Evolutionary conservation across 1,140 invertebrate species (phyloP), one percentile per base, ranked within the genome.

Genomic region (Camponotus pennsylvanicus): DNA sequence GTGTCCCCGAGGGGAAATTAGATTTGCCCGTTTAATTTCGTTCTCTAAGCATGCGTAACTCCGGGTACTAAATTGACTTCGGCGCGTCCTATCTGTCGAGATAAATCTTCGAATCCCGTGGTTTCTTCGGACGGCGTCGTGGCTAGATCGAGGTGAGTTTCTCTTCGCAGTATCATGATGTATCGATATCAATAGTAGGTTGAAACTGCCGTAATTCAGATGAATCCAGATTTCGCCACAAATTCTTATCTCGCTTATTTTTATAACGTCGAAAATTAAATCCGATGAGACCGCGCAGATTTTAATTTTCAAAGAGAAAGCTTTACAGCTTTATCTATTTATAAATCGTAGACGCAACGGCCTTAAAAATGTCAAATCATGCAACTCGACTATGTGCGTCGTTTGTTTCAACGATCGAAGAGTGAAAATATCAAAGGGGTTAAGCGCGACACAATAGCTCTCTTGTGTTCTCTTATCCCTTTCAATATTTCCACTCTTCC

Each of bases 11-110:
- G 32, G 18, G 70, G 55, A 76, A 84, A 84, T 84, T 61, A 76
- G 70, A 84, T 76, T 83, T 75, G 42, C 70, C 45, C 52, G 70
- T 84, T 84, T 84, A 75, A 84, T 84, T 63, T 84, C 45, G 70
- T 52, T 76, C 55, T 84, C 67, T 55, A 63, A 75, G 70, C 80
- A 32, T 76, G 42, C 70, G 80, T 76, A 84, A 84, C 70, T 84
- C 80, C 32, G 18, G 49, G 42, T 32, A 40, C 13, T 67, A 52
- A 83, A 83, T 73, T 84, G 70, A 84, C 45, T 84, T 63, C 27
- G 21, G 34, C 27, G 52, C 18, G 66, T 11, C 63, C 11, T 75
- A 63, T 52, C 55, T 59, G 55, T 61, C 40, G 27, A 3, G 42
- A 75, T 61, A 37, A 13, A 27, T 5, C 34, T 40, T 49, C 66